These are phyloP conservation scores for Hyla sarda DNA, from an alignment of 2,113 vertebrate species.

Conservation along the genomic window DNA sequence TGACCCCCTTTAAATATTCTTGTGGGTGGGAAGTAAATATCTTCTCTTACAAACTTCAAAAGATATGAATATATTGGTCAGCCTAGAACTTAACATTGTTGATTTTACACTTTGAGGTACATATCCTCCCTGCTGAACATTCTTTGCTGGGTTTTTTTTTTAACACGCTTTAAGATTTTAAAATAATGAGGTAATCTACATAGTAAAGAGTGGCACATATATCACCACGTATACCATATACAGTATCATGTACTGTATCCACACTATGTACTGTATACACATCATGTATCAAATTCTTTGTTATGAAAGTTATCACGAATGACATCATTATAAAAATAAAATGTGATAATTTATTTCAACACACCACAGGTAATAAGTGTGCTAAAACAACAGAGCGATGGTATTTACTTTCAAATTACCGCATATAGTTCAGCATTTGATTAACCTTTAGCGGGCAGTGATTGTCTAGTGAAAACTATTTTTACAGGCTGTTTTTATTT, in stretches of 20 bases:
- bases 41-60: too few relatives aligned
- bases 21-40: too few relatives aligned
- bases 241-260: background rate
- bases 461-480: slow-evolving; percentile 31
- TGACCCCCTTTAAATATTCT: too few relatives aligned
- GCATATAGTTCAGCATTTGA: slow-evolving; percentile 63
- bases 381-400: slow-evolving; percentile 52
- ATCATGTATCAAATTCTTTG: background rate
- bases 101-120: background rate
- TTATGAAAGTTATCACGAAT: background rate
- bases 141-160: too few relatives aligned
- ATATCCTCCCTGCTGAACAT: background rate
- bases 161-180: background rate
- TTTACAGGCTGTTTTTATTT: slow-evolving; percentile 43
- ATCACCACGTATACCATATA: too few relatives aligned
- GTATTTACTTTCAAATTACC: slow-evolving; percentile 57
- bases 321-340: slow-evolving; percentile 14
- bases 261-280: background rate
- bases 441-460: slow-evolving; percentile 63
- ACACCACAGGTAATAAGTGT: slow-evolving; percentile 29
- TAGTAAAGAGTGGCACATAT: too few relatives aligned
- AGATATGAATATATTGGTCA: too few relatives aligned
- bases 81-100: too few relatives aligned
- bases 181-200: background rate
- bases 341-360: background rate